phyloP scores from a whole-genome alignment of 1,140 invertebrate species.

The Holotrichia oblita region DNA sequence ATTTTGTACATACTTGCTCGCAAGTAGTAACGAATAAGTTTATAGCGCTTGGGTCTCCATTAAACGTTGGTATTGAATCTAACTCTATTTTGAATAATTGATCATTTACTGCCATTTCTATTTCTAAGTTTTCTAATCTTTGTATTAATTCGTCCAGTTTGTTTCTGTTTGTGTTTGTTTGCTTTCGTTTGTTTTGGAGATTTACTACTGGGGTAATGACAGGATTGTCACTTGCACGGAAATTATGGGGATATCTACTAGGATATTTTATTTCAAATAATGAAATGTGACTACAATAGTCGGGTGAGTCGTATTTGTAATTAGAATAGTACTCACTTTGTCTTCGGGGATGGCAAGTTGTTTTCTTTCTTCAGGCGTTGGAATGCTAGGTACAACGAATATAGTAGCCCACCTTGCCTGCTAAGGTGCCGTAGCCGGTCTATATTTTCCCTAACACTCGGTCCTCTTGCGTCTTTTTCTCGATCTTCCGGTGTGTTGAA shows the following conservation, averaged over 20 bases:
- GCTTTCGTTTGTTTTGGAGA: neutral
- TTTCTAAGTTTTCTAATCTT: neutral
- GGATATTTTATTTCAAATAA: conserved; percentile 7
- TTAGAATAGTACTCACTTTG: neutral
- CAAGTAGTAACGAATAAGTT: conserved; percentile 12
- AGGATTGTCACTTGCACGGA: conserved; percentile 3
- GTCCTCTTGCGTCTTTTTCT: neutral
- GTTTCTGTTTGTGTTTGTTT: conserved; percentile 6
- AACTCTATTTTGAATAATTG: neutral
- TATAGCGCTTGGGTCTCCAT: neutral
- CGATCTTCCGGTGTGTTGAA: neutral
- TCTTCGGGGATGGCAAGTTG: neutral
- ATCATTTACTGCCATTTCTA: neutral
- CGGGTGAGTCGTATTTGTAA: neutral
- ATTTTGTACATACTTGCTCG: neutral
- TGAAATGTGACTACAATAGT: conserved; percentile 4
- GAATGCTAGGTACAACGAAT: conserved; percentile 1
- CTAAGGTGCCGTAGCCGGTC: neutral
- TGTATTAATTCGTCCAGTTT: neutral
- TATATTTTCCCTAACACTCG: conserved; percentile 12
- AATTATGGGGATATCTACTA: neutral
- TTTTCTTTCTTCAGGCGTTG: neutral
- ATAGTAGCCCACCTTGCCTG: neutral
- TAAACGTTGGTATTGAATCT: conserved; percentile 11
- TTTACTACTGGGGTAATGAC: neutral